phyloP scores from a whole-genome alignment of 1,140 invertebrate genomes.

The Bathynomus jamesi region DNA sequence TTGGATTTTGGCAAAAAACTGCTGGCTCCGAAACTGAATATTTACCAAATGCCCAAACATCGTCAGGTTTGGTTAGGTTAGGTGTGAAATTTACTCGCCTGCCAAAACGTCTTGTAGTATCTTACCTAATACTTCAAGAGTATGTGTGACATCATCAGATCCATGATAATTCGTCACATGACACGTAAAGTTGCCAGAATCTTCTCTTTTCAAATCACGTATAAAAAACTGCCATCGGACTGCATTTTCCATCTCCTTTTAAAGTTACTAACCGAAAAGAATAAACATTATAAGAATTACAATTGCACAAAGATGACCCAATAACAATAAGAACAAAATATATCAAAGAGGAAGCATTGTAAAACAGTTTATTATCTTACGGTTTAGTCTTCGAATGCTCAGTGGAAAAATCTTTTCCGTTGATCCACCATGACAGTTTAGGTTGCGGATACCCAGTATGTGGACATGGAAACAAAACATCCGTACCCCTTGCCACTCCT shows the following conservation, averaged over 20 bases:
- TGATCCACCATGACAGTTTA: conserved; percentile 20
- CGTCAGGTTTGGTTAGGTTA: no score
- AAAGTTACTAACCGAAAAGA: neutral
- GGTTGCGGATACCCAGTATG: conserved; percentile 50
- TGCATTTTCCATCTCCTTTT: conserved; percentile 13
- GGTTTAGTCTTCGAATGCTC: neutral
- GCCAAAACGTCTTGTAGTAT: no score
- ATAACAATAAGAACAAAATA: neutral
- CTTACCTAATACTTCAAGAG: conserved; percentile 38
- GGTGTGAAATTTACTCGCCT: no score
- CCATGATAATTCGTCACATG: conserved; percentile 28
- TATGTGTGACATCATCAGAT: conserved; percentile 1
- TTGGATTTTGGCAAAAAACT: no score
- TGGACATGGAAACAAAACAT: conserved; percentile 52
- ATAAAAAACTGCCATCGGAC: conserved; percentile 43
- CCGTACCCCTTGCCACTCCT: no score
- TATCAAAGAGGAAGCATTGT: neutral
- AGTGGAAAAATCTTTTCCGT: neutral
- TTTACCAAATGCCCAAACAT: no score
- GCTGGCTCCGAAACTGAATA: no score
- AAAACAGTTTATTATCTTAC: neutral
- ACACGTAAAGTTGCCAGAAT: conserved; percentile 36
- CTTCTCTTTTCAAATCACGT: conserved; percentile 39
- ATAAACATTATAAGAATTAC: neutral
- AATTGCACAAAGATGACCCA: neutral